These are phyloP conservation scores for Eurypyga helias DNA, from an alignment of 2,113 vertebrate species.

Conservation along the genomic window DNA sequence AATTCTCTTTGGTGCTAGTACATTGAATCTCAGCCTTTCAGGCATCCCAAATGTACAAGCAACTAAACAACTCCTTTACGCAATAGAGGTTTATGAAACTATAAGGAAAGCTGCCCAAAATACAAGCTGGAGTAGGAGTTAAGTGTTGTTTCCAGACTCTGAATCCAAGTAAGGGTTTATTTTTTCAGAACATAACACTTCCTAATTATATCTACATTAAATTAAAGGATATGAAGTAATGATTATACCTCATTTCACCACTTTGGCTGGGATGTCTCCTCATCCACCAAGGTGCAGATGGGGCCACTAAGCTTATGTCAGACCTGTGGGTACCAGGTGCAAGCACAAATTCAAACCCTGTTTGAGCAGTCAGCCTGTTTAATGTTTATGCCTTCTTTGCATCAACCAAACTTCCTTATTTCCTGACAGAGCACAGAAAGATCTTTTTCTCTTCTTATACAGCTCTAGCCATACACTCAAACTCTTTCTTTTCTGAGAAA, in stretches of 20 bases:
- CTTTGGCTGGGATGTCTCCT: not conserved
- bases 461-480: not conserved
- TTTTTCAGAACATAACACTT: not conserved
- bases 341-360: not conserved
- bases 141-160: not conserved
- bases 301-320: not conserved
- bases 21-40: not conserved
- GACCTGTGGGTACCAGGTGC: not conserved
- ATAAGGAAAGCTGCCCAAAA: not conserved
- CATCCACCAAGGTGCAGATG: not conserved
- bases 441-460: not conserved
- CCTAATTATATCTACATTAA: not conserved
- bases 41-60: not conserved
- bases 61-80: not conserved
- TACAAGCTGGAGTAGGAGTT: not conserved
- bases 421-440: not conserved
- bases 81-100: not conserved
- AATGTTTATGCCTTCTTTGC: not conserved
- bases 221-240: not conserved
- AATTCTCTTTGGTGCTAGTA: not conserved
- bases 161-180: not conserved
- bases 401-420: not conserved
- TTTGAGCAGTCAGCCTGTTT: not conserved
- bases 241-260: not conserved
- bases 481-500: not conserved